Evolutionary conservation across 1,140 invertebrate genomes (phyloP).

Genomic region (Pachyrhynchus sulphureomaculatus): DNA sequence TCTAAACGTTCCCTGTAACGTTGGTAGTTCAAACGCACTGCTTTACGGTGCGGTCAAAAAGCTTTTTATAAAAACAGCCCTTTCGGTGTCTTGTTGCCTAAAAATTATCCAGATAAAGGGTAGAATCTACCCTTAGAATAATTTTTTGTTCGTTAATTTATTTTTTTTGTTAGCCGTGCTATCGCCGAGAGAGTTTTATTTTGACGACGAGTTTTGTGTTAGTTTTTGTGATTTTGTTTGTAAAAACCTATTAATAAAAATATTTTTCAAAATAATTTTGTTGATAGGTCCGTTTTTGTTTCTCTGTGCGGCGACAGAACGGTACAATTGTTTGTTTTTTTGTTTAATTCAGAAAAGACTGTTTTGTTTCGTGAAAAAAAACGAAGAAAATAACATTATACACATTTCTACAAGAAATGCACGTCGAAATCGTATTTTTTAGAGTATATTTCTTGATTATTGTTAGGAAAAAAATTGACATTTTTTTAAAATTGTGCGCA

Average conservation of each 20-base stretch:
- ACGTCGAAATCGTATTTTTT: slow-evolving; percentile 8
- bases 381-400: not conserved
- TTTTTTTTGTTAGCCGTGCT: slow-evolving; percentile 13
- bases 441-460: slow-evolving; percentile 15
- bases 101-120: not conserved
- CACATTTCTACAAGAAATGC: slow-evolving; percentile 17
- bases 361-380: slow-evolving; percentile 18
- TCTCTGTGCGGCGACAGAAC: not conserved
- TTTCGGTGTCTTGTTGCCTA: not conserved
- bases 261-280: not conserved
- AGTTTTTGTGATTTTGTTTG: slow-evolving; percentile 17
- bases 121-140: not conserved
- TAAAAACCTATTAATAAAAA: not conserved
- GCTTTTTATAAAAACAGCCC: no score
- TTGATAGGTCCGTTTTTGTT: not conserved
- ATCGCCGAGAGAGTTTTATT: not conserved
- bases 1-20: not conserved
- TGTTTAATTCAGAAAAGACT: slow-evolving; percentile 18
- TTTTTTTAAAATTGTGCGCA: not conserved
- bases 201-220: slow-evolving; percentile 8
- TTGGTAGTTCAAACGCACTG: not conserved
- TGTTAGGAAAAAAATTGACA: slow-evolving; percentile 18
- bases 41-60: not conserved
- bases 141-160: slow-evolving; percentile 5
- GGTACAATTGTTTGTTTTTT: slow-evolving; percentile 17